Evolutionary conservation across 2,888 invertebrate species (phyloP).

Genomic region (Seira ritae): DNA sequence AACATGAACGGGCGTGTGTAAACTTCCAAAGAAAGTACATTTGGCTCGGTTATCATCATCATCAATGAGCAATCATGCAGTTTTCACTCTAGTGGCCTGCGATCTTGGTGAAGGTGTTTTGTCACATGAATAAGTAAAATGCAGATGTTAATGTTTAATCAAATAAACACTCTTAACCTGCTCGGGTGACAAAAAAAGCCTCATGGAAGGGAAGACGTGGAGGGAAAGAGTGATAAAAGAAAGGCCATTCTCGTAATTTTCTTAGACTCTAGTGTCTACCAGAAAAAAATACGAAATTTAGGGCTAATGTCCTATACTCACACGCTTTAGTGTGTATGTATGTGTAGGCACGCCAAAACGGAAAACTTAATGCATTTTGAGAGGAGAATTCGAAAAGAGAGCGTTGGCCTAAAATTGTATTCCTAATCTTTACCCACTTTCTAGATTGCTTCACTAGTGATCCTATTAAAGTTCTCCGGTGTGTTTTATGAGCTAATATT

Average conservation of each 20-base stretch:
- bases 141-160: conserved; percentile 47
- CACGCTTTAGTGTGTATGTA: too few species aligned
- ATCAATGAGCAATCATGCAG: conserved; percentile 42
- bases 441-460: conserved; percentile 8
- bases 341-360: too few species aligned
- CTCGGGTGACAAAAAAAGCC: conserved; percentile 25
- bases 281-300: too few species aligned
- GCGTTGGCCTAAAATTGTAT: too few species aligned
- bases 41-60: background rate
- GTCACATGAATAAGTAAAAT: conserved; percentile 33
- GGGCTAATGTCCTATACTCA: too few species aligned
- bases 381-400: too few species aligned
- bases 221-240: conserved; percentile 22
- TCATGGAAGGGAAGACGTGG: background rate
- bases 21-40: too few species aligned
- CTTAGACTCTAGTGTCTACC: background rate
- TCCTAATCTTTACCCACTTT: too few species aligned
- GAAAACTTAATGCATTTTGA: too few species aligned
- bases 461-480: conserved; percentile 37
- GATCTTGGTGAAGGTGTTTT: too few species aligned
- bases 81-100: background rate
- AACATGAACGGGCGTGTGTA: too few species aligned
- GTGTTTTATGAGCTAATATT: conserved; percentile 48
- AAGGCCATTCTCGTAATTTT: conserved; percentile 31
- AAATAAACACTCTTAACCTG: conserved; percentile 52